Percentiles rank a stretch among this genome's conserved stretches.
phyloP scores from a whole-genome alignment of 2,113 vertebrate species.

The Mobula hypostoma region DNA sequence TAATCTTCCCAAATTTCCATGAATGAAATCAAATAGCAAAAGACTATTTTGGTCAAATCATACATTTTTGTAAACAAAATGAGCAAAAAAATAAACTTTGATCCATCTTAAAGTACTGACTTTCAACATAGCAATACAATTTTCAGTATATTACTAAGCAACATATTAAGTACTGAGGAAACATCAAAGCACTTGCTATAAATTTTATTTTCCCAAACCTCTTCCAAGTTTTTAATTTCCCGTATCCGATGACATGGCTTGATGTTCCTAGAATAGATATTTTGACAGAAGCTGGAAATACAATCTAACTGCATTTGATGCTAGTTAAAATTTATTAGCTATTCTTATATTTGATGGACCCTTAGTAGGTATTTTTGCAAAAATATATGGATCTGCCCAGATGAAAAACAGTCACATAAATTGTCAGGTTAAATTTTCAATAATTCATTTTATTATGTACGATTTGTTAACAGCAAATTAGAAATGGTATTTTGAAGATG shows the following conservation, averaged over 20 bases:
- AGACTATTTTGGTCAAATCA: not conserved
- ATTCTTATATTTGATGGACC: not conserved
- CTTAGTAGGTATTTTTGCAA: not conserved
- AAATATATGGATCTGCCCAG: not conserved
- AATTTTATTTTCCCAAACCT: not conserved
- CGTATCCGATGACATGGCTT: not conserved
- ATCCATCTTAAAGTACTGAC: not conserved
- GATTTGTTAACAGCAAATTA: not conserved
- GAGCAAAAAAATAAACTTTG: not conserved
- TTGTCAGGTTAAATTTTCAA: not conserved
- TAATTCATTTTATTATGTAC: not conserved
- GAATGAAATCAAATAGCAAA: not conserved
- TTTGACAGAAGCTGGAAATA: not conserved
- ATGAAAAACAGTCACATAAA: not conserved
- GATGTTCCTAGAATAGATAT: not conserved
- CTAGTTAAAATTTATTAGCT: not conserved
- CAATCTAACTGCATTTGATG: not conserved
- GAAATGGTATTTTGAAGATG: not conserved
- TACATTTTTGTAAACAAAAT: not conserved
- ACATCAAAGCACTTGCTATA: not conserved
- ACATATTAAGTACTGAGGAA: not conserved
- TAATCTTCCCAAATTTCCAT: not conserved
- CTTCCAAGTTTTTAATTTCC: not conserved
- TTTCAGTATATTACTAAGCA: not conserved
- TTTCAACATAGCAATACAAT: not conserved